Evolutionary conservation across 2,113 vertebrate genomes (phyloP).

Genomic region (Planiliza haematocheilus): DNA sequence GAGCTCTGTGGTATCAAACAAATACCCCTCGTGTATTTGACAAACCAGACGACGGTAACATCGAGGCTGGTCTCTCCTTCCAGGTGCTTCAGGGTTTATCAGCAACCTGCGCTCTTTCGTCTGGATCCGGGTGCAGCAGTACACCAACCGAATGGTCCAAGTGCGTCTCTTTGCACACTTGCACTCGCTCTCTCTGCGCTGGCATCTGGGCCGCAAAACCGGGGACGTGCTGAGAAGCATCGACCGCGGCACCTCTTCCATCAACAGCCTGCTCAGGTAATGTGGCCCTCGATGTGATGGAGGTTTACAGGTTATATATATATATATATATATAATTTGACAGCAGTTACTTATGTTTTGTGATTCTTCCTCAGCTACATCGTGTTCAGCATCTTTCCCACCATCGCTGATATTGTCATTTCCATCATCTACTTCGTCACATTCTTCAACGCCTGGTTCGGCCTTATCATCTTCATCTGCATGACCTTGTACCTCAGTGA

Average conservation of each 20-base stretch:
- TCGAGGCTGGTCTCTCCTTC: too few relatives aligned
- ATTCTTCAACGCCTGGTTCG: constrained; percentile 96
- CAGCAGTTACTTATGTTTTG: too few relatives aligned
- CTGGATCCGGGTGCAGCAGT: constrained; percentile 98
- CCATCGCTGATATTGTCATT: constrained; percentile 92
- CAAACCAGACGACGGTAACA: too few relatives aligned
- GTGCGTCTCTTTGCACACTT: constrained; percentile 91
- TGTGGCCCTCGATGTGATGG: too few relatives aligned
- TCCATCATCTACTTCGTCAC: constrained; percentile 94
- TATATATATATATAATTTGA: too few relatives aligned
- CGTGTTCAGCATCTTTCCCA: constrained; percentile 94
- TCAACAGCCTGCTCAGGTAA: constrained; percentile 93
- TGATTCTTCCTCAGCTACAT: constrained; percentile 87
- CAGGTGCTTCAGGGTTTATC: constrained; percentile 89
- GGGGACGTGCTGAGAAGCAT: constrained; percentile 94
- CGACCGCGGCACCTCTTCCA: constrained; percentile 92
- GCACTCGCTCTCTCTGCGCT: constrained; percentile 91
- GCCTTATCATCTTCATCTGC: constrained; percentile 95
- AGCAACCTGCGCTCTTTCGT: constrained; percentile 94
- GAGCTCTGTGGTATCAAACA: too few relatives aligned
- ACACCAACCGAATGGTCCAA: constrained; percentile 90
- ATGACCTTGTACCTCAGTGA: constrained; percentile 96
- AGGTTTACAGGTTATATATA: too few relatives aligned
- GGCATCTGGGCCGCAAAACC: constrained; percentile 93
- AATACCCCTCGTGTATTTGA: too few relatives aligned